These are phyloP conservation scores for Monodelphis domestica DNA, from an alignment of 2,797 vertebrate genomes.

Conservation along the genomic window DNA sequence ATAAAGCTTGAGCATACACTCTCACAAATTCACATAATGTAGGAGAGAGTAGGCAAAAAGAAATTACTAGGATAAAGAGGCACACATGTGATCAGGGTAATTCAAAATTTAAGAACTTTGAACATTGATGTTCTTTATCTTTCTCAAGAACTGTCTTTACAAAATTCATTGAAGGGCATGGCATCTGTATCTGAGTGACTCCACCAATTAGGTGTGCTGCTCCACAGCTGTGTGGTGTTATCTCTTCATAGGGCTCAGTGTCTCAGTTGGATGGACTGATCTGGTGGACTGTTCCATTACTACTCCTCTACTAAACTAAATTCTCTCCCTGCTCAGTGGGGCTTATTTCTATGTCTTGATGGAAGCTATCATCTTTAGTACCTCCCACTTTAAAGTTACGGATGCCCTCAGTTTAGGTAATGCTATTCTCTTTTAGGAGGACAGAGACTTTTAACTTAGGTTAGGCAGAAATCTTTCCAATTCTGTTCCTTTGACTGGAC, in stretches of 20 bases:
- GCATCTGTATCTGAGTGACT: neutral
- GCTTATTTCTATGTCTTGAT: neutral
- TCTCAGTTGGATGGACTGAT: neutral
- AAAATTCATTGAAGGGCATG: neutral
- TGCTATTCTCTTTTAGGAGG: neutral
- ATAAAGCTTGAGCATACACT: neutral
- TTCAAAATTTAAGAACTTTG: neutral
- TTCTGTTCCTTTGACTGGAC: neutral
- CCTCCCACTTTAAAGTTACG: neutral
- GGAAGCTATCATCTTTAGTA: neutral
- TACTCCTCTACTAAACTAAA: neutral
- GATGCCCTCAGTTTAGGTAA: neutral
- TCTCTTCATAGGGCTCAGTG: neutral
- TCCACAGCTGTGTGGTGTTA: neutral
- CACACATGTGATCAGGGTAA: neutral
- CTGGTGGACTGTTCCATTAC: neutral
- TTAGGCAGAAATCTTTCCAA: neutral
- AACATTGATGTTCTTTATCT: neutral
- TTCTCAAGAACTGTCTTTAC: neutral
- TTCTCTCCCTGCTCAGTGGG: neutral
- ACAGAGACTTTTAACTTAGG: neutral
- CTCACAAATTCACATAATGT: neutral
- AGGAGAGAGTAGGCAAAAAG: neutral
- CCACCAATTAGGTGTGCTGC: neutral
- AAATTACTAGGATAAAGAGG: neutral